Percentiles rank a stretch among this genome's conserved stretches.
phyloP scores from a whole-genome alignment of 2,888 invertebrate species.

The Noctuana brunneofusca region DNA sequence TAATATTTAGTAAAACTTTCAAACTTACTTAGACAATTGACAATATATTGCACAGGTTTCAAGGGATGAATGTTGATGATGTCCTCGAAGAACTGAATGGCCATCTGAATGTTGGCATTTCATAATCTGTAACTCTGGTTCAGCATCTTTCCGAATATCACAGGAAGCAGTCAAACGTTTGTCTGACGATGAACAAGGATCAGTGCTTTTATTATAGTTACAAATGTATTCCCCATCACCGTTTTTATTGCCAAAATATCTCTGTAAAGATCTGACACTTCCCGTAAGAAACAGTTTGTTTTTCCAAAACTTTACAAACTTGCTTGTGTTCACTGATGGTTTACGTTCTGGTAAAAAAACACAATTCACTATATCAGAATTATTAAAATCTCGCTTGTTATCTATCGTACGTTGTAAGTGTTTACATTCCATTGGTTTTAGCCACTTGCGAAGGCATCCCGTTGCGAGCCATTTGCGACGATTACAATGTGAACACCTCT shows the following conservation, averaged over 20 bases:
- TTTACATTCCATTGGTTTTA: slow-evolving; percentile 79
- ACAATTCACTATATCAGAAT: slow-evolving; percentile 70
- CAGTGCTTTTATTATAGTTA: slow-evolving; percentile 39
- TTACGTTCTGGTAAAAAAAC: slow-evolving; percentile 71
- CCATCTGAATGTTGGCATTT: slow-evolving; percentile 75
- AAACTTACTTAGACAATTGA: slow-evolving; percentile 72
- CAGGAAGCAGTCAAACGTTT: slow-evolving; percentile 41
- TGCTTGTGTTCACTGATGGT: slow-evolving; percentile 64
- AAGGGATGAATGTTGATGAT: slow-evolving; percentile 70
- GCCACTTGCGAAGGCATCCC: slow-evolving; percentile 77
- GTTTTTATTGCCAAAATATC: slow-evolving; percentile 71
- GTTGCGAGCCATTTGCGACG: slow-evolving; percentile 76
- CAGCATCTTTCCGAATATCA: slow-evolving; percentile 59
- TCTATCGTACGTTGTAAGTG: slow-evolving; percentile 75
- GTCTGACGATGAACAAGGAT: slow-evolving; percentile 56
- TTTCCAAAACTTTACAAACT: slow-evolving; percentile 78
- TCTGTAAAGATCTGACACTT: slow-evolving; percentile 71
- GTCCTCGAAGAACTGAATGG: slow-evolving; percentile 72
- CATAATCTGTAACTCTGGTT: slow-evolving; percentile 57
- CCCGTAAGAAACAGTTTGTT: slow-evolving; percentile 73
- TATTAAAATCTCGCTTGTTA: slow-evolving; percentile 70
- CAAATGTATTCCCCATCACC: slow-evolving; percentile 55
- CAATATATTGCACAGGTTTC: slow-evolving; percentile 78
- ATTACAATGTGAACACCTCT: slow-evolving; percentile 75
- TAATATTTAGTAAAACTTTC: not conserved